Percentiles rank a stretch among this genome's conserved stretches.
Evolutionary conservation across 2,113 vertebrate species (phyloP).

Genomic region (Chelonoidis abingdonii): DNA sequence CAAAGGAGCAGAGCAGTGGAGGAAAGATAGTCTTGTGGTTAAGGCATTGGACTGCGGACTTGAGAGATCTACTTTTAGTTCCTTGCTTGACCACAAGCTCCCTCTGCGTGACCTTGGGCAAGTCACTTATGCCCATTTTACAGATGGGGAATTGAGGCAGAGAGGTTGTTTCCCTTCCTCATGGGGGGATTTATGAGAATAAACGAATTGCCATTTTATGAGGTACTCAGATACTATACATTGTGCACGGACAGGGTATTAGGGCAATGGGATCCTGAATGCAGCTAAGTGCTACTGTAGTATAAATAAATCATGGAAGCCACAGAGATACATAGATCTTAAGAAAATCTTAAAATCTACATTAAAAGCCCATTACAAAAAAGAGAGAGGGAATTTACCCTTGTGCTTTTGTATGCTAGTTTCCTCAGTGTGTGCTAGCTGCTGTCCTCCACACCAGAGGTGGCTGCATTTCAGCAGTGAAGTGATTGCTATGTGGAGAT

Average conservation of each 20-base stretch:
- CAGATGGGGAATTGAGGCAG: too few species aligned
- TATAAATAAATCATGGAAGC: background rate
- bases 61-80: background rate
- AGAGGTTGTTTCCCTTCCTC: background rate
- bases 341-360: background rate
- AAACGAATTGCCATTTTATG: background rate
- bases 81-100: background rate
- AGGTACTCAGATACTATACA: background rate
- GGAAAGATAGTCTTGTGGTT: background rate
- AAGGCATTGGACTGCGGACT: background rate
- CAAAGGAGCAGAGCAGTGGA: background rate
- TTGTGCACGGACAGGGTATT: background rate
- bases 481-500: background rate
- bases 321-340: background rate
- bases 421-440: background rate
- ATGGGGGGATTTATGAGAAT: background rate
- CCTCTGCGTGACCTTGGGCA: background rate
- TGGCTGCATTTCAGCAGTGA: background rate
- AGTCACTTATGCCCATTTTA: background rate
- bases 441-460: background rate
- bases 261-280: background rate
- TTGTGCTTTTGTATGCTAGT: background rate
- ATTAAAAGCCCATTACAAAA: background rate
- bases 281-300: background rate
- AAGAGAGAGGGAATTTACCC: rapidly evolving